These are phyloP conservation scores for Noturus placidus DNA, from an alignment of 2,113 vertebrate genomes.

Conservation along the genomic window DNA sequence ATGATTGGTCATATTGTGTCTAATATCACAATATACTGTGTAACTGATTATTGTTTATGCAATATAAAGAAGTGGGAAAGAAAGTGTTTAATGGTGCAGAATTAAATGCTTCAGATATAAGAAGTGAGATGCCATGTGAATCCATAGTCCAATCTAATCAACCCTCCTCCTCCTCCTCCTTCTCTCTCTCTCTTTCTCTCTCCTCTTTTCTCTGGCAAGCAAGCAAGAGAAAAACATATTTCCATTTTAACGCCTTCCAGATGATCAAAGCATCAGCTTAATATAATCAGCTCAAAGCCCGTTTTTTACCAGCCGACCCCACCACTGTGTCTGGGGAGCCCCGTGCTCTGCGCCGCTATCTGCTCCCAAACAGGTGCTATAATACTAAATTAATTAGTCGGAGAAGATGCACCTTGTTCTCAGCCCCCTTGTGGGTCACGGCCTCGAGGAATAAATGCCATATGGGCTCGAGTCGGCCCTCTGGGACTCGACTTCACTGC, in stretches of 20 bases:
- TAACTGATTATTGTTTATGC: background rate
- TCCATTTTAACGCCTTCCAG: constrained; percentile 94
- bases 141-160: constrained; percentile 61
- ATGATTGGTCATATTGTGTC: too few relatives aligned
- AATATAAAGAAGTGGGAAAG: background rate
- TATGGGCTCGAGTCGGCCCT: constrained; percentile 88
- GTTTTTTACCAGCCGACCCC: constrained; percentile 83
- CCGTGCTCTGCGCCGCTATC: constrained; percentile 86
- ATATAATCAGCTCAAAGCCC: constrained; percentile 98
- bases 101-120: constrained; percentile 33
- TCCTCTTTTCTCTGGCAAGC: constrained; percentile 67
- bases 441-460: constrained; percentile 89
- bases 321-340: constrained; percentile 82
- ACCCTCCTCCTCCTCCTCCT: constrained; percentile 48
- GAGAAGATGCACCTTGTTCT: constrained; percentile 96
- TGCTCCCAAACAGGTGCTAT: constrained; percentile 99
- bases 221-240: constrained; percentile 82
- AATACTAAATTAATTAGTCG: constrained; percentile 99
- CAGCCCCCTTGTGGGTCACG: constrained; percentile 86
- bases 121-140: constrained; percentile 39
- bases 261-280: constrained; percentile 99
- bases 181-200: background rate
- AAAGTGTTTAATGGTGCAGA: constrained; percentile 8
- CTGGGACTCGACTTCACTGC: constrained; percentile 85
- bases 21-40: background rate